Base-by-base conservation (phyloP, 2,113 vertebrate species). In the Hepsetus odoe region DNA sequence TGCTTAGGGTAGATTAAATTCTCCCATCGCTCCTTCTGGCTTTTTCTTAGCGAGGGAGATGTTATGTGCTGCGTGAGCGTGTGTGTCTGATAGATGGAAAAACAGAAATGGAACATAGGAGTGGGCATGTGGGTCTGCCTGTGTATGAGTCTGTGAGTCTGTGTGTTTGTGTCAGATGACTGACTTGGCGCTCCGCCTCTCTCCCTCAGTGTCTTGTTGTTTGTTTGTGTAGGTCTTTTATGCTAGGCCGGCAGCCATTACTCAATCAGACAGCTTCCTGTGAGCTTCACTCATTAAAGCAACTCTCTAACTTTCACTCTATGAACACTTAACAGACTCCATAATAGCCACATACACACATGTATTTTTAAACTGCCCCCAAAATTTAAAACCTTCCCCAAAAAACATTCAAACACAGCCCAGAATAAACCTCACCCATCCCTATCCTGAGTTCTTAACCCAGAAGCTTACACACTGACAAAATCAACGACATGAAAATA, bases 231-330 rank as follows among this genome's bases (percentile, higher is more conserved):
- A 79, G 72, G 80, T 77, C 77, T 77, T 77, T 85, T 80, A 80
- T 74, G 80, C 80, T 80, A 85, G 74, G 80, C 83, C 80, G 77
- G 74, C 80, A 82, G 77, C 79, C 80, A 85, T 82, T 85, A 85
- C 77, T 82, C 80, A 82, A 77, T 80, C 83, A 85, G 80, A 80
- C 77, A 80, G 80, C 83, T 85, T 85, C 83, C 83, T 85, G 69
- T 71, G 59, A 85, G 74, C 74, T 58, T 42, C 33, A 70, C 74
- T 82, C 74, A 85, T 85, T 85, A 82, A 82, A 80, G 56, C 70
- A 68, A 56, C 73, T 69, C 76, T 40, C 74, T 56, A 80, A 85
- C 77, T 71, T 79, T 59, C 58, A 77, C 77, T 76, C 80, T 82
- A 80, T 74, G 74, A 80, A 73, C 80, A 64, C 74, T 84, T 80